Percentiles rank a stretch among this genome's conserved stretches.
Conservation (phyloP, 2,113 vertebrate genomes). For the Elephas maximus region DNA sequence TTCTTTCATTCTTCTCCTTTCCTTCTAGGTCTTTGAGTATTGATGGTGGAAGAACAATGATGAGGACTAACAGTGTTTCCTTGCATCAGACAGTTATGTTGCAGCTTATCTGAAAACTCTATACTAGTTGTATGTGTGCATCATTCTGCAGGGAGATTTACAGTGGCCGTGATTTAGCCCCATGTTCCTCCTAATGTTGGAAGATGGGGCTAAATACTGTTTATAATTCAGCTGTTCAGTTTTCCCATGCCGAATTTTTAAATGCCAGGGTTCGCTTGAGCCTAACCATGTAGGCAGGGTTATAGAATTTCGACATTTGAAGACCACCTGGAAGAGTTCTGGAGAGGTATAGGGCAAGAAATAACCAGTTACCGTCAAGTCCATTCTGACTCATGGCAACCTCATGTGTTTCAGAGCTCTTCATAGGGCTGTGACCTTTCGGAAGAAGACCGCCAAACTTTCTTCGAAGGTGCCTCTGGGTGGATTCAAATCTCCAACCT, state of each 20-base stretch:
- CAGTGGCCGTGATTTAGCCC: not conserved
- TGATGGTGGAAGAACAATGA: not conserved
- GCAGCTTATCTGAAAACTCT: not conserved
- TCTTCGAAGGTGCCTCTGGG: no score
- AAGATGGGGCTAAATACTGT: not conserved
- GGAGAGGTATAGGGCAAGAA: not conserved
- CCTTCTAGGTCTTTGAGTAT: not conserved
- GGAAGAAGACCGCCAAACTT: no score
- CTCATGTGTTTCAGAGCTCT: no score
- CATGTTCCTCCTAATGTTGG: not conserved
- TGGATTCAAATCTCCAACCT: no score
- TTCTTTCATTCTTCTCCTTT: not conserved
- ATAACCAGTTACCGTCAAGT: no score
- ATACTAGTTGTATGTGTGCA: not conserved
- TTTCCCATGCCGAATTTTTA: not conserved
- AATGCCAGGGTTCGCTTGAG: not conserved
- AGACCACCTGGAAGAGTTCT: not conserved
- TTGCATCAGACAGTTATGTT: not conserved
- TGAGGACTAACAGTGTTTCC: not conserved
- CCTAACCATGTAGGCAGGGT: not conserved
- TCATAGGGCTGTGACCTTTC: no score
- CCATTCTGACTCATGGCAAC: no score
- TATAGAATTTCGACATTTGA: not conserved
- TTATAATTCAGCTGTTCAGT: not conserved
- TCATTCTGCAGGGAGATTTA: not conserved